Conservation (phyloP, 2,113 vertebrate species). For the Planiliza haematocheilus region DNA sequence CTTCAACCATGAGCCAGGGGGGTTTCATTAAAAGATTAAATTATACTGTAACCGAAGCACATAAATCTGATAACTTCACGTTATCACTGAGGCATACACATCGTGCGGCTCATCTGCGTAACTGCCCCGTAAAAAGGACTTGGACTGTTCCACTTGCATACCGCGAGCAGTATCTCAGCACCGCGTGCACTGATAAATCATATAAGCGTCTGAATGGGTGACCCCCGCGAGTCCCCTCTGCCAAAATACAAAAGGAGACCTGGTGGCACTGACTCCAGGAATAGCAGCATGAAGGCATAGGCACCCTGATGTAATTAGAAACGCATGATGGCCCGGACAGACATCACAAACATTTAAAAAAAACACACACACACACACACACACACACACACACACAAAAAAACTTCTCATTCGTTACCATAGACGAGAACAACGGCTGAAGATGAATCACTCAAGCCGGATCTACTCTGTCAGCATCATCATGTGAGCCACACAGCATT, state of each 20-base stretch:
- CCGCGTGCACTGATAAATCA: constrained; percentile 50
- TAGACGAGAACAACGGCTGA: background rate
- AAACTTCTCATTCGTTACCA: background rate
- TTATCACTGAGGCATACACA: background rate
- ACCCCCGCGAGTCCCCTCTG: constrained; percentile 38
- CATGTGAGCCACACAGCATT: background rate
- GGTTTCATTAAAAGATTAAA: background rate
- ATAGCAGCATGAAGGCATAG: constrained; percentile 73
- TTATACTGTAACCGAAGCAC: background rate
- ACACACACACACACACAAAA: too few species aligned
- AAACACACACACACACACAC: too few species aligned
- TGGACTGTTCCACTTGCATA: constrained; percentile 29
- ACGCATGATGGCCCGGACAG: constrained; percentile 63
- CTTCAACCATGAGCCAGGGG: constrained; percentile 7
- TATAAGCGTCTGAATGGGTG: constrained; percentile 30
- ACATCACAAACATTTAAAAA: background rate
- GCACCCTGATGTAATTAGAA: constrained; percentile 76
- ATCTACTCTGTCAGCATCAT: constrained; percentile 1
- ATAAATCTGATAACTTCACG: constrained; percentile 21
- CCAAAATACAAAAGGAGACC: constrained; percentile 59
- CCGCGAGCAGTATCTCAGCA: constrained; percentile 35
- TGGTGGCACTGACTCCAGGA: constrained; percentile 70
- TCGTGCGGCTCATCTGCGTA: constrained; percentile 31
- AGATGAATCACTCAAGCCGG: background rate
- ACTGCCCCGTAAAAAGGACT: constrained; percentile 11